These are phyloP conservation scores for Enteromius fasciolatus DNA, from an alignment of 2,797 vertebrate species.

Conservation along the genomic window DNA sequence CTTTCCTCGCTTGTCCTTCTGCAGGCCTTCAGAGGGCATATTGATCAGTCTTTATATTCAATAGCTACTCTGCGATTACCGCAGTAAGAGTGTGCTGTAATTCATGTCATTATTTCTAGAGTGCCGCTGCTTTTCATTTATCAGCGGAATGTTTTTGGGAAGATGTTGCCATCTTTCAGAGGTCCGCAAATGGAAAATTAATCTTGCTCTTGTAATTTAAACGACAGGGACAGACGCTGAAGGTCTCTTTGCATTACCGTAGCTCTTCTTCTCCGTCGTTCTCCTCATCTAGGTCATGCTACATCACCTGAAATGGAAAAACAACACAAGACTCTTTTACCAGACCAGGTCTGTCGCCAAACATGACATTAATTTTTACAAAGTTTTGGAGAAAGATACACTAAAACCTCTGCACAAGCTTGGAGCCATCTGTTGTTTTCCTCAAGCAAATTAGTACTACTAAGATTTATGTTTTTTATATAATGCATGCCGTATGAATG, in stretches of 20 bases:
- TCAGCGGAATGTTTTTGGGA: constrained; percentile 52
- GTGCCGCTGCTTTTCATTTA: constrained; percentile 56
- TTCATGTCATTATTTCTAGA: constrained; percentile 54
- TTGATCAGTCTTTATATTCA: constrained; percentile 59
- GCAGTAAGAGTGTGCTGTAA: constrained; percentile 53
- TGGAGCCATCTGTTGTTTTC: constrained; percentile 17
- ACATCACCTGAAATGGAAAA: constrained; percentile 21
- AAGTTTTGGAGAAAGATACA: constrained; percentile 29
- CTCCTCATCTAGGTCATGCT: constrained; percentile 1
- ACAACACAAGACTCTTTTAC: constrained; percentile 11
- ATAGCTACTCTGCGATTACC: constrained; percentile 56
- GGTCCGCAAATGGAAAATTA: constrained; percentile 56
- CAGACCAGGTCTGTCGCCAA: constrained; percentile 6
- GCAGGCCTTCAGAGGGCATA: constrained; percentile 43
- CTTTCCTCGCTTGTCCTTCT: constrained; percentile 27
- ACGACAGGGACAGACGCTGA: constrained; percentile 47
- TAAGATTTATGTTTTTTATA: constrained; percentile 19
- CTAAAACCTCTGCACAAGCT: constrained; percentile 10
- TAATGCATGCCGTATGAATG: not conserved
- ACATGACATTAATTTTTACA: constrained; percentile 29
- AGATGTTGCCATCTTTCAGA: constrained; percentile 60
- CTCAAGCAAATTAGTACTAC: not conserved
- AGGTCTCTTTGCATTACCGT: constrained; percentile 38
- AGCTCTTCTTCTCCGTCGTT: constrained; percentile 20
- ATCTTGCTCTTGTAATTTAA: constrained; percentile 57